phyloP scores from a whole-genome alignment of 2,113 vertebrate genomes.

The Barnardius zonarius region DNA sequence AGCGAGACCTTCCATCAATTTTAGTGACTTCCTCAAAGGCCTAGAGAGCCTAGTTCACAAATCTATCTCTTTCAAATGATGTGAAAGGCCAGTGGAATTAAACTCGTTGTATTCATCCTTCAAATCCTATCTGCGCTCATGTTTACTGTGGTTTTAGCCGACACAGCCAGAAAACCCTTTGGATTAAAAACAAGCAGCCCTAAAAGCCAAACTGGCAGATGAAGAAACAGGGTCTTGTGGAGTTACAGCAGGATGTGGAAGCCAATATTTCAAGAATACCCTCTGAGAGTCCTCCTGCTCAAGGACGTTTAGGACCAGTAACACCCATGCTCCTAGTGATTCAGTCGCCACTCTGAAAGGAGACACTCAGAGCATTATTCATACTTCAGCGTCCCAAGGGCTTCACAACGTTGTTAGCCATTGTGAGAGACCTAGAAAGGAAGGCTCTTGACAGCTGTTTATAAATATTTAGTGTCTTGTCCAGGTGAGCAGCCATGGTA shows the following conservation, averaged over 20 bases:
- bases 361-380: background rate
- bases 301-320: background rate
- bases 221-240: background rate
- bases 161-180: background rate
- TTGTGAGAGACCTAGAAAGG: background rate
- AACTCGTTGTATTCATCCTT: background rate
- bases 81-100: background rate
- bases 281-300: background rate
- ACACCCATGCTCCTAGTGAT: background rate
- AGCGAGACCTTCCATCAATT: background rate
- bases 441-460: background rate
- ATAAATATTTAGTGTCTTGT: background rate
- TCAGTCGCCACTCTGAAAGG: background rate
- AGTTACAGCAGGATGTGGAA: background rate
- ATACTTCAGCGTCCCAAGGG: background rate
- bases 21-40: background rate
- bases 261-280: background rate
- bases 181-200: background rate
- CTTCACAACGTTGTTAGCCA: rapidly evolving
- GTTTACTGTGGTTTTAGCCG: background rate
- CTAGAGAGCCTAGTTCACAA: background rate
- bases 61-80: background rate
- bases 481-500: background rate
- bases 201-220: background rate
- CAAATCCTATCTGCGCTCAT: background rate